phyloP scores from a whole-genome alignment of 2,113 vertebrate species.

The Psilopogon haemacephalus region DNA sequence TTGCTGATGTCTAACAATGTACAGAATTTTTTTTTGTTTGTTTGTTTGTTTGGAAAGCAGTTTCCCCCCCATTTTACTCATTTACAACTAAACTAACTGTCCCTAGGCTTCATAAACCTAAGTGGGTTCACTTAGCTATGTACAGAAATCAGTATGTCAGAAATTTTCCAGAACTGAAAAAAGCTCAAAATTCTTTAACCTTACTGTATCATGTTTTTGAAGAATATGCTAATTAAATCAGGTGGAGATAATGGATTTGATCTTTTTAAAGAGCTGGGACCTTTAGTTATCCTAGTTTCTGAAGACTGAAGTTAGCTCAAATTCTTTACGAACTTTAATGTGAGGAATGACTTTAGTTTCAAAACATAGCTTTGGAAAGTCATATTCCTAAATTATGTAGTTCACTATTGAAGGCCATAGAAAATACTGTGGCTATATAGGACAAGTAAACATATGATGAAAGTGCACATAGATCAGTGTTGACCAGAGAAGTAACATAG shows the following conservation, averaged over 20 bases:
- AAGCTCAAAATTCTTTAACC: background rate
- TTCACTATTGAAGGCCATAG: background rate
- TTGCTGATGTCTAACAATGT: background rate
- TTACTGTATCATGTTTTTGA: background rate
- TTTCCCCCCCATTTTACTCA: background rate
- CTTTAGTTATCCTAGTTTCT: background rate
- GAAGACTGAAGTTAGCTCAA: background rate
- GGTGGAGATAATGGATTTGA: background rate
- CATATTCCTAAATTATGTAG: background rate
- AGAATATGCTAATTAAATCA: background rate
- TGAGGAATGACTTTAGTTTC: background rate
- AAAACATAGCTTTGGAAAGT: background rate
- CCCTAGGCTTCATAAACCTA: background rate
- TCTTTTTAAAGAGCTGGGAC: background rate
- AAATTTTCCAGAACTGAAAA: background rate
- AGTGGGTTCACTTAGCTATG: background rate
- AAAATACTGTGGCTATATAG: background rate
- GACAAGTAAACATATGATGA: background rate
- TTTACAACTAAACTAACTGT: background rate
- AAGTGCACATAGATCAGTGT: background rate
- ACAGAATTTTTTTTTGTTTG: accelerated
- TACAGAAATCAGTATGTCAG: background rate
- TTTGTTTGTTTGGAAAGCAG: background rate
- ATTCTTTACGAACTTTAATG: background rate
- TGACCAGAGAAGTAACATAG: background rate